phyloP scores from a whole-genome alignment of 1,140 invertebrate genomes.

The Acyrthosiphon pisum region DNA sequence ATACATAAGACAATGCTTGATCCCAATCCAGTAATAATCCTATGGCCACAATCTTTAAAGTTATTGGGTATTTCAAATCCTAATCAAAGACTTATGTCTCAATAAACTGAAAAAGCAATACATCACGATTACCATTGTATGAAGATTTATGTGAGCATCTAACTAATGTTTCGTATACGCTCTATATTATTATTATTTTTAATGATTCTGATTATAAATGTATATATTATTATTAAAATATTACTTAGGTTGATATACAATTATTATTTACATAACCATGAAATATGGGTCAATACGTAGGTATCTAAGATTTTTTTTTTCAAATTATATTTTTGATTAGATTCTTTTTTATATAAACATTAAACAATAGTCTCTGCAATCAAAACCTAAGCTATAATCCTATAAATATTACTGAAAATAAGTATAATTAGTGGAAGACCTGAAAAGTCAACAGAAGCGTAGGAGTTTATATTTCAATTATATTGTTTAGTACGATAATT shows the following conservation, averaged over 20 bases:
- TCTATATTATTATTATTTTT: constrained; percentile 9
- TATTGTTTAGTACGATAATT: no score
- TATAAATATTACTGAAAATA: no score
- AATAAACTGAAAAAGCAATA: neutral
- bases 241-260: no score
- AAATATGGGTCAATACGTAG: neutral
- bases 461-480: no score
- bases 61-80: neutral
- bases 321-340: neutral
- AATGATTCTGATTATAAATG: neutral
- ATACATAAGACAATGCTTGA: neutral
- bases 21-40: constrained; percentile 17
- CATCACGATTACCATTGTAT: neutral
- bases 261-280: neutral
- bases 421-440: no score
- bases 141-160: neutral
- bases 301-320: neutral
- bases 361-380: neutral
- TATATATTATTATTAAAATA: no score
- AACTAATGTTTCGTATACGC: neutral
- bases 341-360: neutral
- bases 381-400: no score
- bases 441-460: no score
- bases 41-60: neutral
- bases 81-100: neutral